Conservation (phyloP, 2,888 invertebrate genomes). For the Cephus runcator region DNA sequence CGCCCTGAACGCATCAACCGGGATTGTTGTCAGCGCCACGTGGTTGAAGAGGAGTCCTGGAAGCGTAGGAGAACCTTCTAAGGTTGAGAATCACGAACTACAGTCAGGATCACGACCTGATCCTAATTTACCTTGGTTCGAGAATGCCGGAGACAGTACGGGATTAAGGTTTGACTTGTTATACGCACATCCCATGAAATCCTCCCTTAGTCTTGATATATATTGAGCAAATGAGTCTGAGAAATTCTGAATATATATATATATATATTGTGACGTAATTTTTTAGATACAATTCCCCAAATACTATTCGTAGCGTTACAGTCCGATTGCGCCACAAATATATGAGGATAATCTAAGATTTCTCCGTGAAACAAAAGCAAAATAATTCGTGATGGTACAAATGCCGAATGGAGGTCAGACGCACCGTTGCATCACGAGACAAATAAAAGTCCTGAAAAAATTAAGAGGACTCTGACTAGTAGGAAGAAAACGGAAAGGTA, state of each 20-base stretch:
- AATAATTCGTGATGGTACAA: too few species aligned
- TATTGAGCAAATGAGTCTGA: background rate
- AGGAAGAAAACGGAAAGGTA: too few species aligned
- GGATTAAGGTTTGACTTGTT: conserved; percentile 65
- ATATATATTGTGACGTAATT: too few species aligned
- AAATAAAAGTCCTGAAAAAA: too few species aligned
- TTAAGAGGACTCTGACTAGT: too few species aligned
- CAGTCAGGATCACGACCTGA: conserved; percentile 75
- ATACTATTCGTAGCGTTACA: too few species aligned
- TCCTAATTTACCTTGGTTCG: conserved; percentile 79
- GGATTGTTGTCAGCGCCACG: conserved; percentile 70
- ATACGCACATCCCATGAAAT: background rate
- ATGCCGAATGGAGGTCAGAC: too few species aligned
- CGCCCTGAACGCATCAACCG: conserved; percentile 73
- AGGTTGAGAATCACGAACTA: conserved; percentile 66
- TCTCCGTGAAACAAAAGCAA: too few species aligned
- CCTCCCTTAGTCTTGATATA: background rate
- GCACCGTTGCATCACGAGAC: too few species aligned
- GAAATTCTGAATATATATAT: too few species aligned
- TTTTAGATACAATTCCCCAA: too few species aligned
- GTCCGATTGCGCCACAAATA: too few species aligned
- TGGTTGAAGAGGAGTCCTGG: conserved; percentile 70
- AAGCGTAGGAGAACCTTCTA: conserved; percentile 65
- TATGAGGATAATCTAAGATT: background rate
- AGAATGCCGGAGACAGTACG: conserved; percentile 73